Evolutionary conservation across 35 echinoderm and acorn worm genomes (phyloP).

Genomic region (Ophioderma brevispina): DNA sequence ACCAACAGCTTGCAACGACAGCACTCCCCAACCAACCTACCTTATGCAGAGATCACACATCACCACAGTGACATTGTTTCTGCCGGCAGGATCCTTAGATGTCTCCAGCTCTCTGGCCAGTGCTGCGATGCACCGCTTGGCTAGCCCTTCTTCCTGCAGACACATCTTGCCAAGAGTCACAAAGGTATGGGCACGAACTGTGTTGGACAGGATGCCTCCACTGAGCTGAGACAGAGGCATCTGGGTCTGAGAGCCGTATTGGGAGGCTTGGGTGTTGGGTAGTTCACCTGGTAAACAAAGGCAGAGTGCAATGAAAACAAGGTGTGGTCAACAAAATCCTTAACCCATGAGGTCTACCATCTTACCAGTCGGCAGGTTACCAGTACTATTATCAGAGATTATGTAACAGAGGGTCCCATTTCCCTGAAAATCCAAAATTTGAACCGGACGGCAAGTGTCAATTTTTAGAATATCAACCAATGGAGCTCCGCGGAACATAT

Average conservation of each 20-base stretch:
- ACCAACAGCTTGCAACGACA: too few species aligned
- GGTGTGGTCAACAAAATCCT: too few species aligned
- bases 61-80: constrained; percentile 92
- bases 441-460: too few species aligned
- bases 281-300: constrained; percentile 15
- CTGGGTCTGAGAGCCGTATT: constrained; percentile 57
- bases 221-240: constrained; percentile 74
- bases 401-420: too few species aligned
- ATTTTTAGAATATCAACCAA: too few species aligned
- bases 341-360: too few species aligned
- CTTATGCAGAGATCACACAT: constrained; percentile 96
- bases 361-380: too few species aligned
- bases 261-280: constrained; percentile 55
- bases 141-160: constrained; percentile 80
- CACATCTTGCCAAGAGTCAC: constrained; percentile 94
- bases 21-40: constrained; percentile 37
- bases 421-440: too few species aligned
- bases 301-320: too few species aligned
- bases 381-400: too few species aligned
- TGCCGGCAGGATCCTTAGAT: constrained; percentile 56
- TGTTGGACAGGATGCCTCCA: constrained; percentile 55
- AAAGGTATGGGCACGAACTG: constrained; percentile 80
- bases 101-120: constrained; percentile 88
- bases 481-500: too few species aligned
- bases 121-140: constrained; percentile 87